These are phyloP conservation scores for Hypena proboscidalis DNA, from an alignment of 2,888 invertebrate genomes.

Conservation along the genomic window DNA sequence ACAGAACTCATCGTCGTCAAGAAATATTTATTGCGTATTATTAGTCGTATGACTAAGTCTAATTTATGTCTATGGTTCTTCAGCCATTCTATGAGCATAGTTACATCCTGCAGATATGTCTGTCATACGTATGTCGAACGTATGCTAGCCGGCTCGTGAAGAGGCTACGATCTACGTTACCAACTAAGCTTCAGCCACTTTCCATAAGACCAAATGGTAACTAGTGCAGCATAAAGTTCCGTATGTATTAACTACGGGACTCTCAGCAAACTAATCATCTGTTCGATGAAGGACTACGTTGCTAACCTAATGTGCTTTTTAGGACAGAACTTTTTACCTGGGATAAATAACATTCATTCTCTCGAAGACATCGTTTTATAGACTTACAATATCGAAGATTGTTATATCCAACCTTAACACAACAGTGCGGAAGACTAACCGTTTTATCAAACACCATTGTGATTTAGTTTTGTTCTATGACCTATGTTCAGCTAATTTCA, in stretches of 20 bases:
- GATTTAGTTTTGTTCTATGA: constrained; percentile 23
- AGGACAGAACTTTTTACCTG: constrained; percentile 21
- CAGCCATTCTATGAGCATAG: constrained; percentile 12
- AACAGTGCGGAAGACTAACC: constrained; percentile 40
- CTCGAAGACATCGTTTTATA: constrained; percentile 25
- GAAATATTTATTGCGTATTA: constrained; percentile 5
- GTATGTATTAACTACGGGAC: constrained; percentile 1
- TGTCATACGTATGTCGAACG: constrained; percentile 33
- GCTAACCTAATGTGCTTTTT: constrained; percentile 23
- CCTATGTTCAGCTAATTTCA: constrained; percentile 19
- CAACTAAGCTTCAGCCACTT: constrained; percentile 37
- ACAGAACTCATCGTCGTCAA: constrained; percentile 13
- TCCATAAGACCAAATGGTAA: constrained; percentile 49
- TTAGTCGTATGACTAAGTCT: neutral
- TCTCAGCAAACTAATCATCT: constrained; percentile 20
- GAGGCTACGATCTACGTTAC: constrained; percentile 31
- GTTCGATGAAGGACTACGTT: constrained; percentile 25
- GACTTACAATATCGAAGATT: constrained; percentile 21
- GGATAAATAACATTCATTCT: constrained; percentile 12
- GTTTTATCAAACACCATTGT: constrained; percentile 29
- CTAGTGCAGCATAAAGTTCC: constrained; percentile 14
- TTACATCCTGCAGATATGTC: constrained; percentile 40
- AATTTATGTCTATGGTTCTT: neutral
- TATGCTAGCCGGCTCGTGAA: constrained; percentile 21
- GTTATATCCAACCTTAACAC: constrained; percentile 31